Evolutionary conservation across 2,888 invertebrate species (phyloP).

Genomic region (Torymus auratus): DNA sequence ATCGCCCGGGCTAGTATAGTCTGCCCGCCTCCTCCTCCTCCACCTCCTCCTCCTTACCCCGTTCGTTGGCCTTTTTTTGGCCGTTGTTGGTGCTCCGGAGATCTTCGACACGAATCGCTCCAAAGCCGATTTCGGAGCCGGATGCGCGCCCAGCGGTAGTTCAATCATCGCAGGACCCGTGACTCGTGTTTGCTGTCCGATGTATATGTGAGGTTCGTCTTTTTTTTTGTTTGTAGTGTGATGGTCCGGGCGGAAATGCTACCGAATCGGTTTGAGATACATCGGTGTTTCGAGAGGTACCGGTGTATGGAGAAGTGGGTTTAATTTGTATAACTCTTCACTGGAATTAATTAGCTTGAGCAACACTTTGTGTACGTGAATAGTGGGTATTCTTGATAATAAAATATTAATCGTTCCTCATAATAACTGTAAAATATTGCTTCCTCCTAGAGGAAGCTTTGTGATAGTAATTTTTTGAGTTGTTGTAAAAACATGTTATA

Average conservation of each 20-base stretch:
- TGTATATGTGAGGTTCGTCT: neutral
- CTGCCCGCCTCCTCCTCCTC: constrained; percentile 4
- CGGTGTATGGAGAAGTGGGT: too few relatives aligned
- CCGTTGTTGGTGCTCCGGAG: neutral
- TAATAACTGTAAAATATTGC: too few relatives aligned
- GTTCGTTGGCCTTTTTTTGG: constrained; percentile 8
- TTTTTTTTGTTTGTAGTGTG: constrained; percentile 4
- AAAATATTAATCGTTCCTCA: too few relatives aligned
- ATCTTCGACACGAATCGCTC: constrained; percentile 40
- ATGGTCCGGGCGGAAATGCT: neutral
- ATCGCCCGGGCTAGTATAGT: constrained; percentile 15
- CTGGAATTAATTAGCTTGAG: too few relatives aligned
- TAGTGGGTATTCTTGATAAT: too few relatives aligned
- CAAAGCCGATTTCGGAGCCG: constrained; percentile 58
- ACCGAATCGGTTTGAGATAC: constrained; percentile 39
- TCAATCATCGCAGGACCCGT: constrained; percentile 39
- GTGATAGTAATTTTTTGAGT: too few relatives aligned
- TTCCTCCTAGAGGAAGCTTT: too few relatives aligned
- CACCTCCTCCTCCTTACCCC: constrained; percentile 10
- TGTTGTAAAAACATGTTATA: too few relatives aligned
- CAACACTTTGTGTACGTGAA: too few relatives aligned
- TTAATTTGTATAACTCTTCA: too few relatives aligned
- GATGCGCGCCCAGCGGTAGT: constrained; percentile 36
- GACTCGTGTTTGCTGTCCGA: neutral
- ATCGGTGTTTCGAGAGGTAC: neutral